Percentiles rank a stretch among this genome's conserved stretches.
These are phyloP conservation scores for Lateolabrax maculatus DNA, from an alignment of 2,797 vertebrate species.

Conservation along the genomic window DNA sequence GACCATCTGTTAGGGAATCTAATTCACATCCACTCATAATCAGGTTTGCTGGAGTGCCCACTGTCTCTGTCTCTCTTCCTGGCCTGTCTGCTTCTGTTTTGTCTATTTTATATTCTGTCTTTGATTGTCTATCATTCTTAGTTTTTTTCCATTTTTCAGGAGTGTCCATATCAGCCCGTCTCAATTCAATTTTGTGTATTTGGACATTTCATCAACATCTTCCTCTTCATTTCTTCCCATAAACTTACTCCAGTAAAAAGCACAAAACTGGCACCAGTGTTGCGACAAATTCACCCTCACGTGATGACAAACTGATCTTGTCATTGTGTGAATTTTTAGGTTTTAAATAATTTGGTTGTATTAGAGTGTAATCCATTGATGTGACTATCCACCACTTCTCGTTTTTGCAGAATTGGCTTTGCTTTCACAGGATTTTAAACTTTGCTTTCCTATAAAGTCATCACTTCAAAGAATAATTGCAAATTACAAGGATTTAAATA, in stretches of 20 bases:
- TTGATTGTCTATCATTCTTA: not conserved
- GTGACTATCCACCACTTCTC: not conserved
- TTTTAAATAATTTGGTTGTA: not conserved
- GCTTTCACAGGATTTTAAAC: constrained; percentile 1
- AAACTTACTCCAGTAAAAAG: not conserved
- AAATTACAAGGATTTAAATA: not conserved
- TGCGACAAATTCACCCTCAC: not conserved
- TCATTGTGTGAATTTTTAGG: not conserved
- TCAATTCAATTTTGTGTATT: not conserved
- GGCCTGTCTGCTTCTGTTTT: constrained; percentile 30
- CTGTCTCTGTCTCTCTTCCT: constrained; percentile 72
- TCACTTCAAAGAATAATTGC: not conserved
- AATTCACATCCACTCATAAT: constrained; percentile 98
- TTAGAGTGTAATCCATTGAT: not conserved
- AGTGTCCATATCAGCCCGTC: not conserved
- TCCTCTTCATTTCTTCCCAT: not conserved
- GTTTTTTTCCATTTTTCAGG: not conserved
- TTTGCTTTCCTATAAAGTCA: not conserved
- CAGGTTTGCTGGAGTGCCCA: constrained; percentile 98
- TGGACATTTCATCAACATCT: not conserved
- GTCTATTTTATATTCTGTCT: constrained; percentile 44
- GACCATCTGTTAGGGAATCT: constrained; percentile 99
- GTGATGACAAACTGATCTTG: too few species aligned
- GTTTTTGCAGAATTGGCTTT: not conserved
- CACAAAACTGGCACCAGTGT: not conserved